Evolutionary conservation across 2,113 vertebrate genomes (phyloP).

Genomic region (Forbesichthys papilliferus): DNA sequence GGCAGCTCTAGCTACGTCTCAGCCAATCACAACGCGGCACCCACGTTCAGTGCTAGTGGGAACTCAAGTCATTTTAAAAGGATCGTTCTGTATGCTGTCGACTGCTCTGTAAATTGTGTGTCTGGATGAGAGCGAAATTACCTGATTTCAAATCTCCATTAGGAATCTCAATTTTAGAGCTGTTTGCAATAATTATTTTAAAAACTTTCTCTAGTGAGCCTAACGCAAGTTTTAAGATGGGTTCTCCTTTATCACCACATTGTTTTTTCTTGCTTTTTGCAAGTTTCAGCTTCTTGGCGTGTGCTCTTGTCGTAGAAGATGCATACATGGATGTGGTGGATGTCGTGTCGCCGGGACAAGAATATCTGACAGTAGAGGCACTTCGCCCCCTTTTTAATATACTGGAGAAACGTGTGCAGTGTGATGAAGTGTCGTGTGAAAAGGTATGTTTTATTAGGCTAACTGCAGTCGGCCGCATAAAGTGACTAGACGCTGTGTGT

Average conservation of each 20-base stretch:
- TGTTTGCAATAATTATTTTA: too few relatives aligned
- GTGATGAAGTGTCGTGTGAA: conserved; percentile 78
- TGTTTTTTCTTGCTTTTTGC: conserved; percentile 17
- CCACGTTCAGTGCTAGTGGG: conserved; percentile 8
- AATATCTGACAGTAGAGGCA: conserved; percentile 52
- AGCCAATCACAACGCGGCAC: conserved; percentile 65
- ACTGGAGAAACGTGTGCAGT: conserved; percentile 80
- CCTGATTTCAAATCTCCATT: too few relatives aligned
- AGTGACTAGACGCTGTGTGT: neutral
- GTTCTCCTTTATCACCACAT: neutral
- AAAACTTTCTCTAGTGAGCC: too few relatives aligned
- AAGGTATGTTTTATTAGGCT: conserved; percentile 72
- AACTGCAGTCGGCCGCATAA: conserved; percentile 1
- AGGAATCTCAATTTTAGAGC: too few relatives aligned
- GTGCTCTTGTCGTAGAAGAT: conserved; percentile 43
- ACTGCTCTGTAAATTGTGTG: too few relatives aligned
- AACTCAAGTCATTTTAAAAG: conserved; percentile 28
- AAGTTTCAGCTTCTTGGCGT: conserved; percentile 22
- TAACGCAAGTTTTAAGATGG: neutral
- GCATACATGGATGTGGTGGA: conserved; percentile 48
- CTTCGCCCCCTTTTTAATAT: conserved; percentile 67
- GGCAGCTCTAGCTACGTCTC: conserved; percentile 27
- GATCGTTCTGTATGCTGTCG: neutral
- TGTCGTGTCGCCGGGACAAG: conserved; percentile 61
- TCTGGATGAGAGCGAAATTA: too few relatives aligned